Percentiles rank a stretch among this genome's conserved stretches.
Evolutionary conservation across 53 echinoderm and acorn worm genomes (phyloP).

Genomic region (Echinometra lucunter): DNA sequence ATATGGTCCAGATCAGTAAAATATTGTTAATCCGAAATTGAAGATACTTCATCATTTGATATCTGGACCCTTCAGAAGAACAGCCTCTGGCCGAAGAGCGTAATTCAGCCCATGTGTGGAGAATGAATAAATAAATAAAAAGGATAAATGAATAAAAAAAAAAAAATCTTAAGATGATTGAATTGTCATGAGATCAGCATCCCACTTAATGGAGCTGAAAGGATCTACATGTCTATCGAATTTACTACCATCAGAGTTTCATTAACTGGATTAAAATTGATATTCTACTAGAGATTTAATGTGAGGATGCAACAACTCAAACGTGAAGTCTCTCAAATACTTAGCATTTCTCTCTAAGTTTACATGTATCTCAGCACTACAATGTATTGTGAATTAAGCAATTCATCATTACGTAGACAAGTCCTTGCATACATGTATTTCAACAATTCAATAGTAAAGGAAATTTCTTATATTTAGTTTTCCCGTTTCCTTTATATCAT

Average conservation of each 20-base stretch:
- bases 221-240: background rate
- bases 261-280: background rate
- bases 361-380: background rate
- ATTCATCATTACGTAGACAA: background rate
- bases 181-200: background rate
- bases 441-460: background rate
- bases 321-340: background rate
- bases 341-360: background rate
- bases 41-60: too few species aligned
- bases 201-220: background rate
- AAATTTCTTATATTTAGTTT: background rate
- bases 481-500: background rate
- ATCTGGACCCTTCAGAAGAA: too few species aligned
- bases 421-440: background rate
- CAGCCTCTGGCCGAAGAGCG: too few species aligned
- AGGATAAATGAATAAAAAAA: too few species aligned
- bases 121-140: too few species aligned
- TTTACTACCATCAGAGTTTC: background rate
- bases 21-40: too few species aligned
- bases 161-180: too few species aligned
- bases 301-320: background rate
- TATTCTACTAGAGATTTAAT: background rate
- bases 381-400: background rate
- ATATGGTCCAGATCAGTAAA: background rate
- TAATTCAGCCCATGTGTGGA: too few species aligned